These are phyloP conservation scores for Apamea sordens DNA, from an alignment of 2,888 invertebrate genomes.

Conservation along the genomic window DNA sequence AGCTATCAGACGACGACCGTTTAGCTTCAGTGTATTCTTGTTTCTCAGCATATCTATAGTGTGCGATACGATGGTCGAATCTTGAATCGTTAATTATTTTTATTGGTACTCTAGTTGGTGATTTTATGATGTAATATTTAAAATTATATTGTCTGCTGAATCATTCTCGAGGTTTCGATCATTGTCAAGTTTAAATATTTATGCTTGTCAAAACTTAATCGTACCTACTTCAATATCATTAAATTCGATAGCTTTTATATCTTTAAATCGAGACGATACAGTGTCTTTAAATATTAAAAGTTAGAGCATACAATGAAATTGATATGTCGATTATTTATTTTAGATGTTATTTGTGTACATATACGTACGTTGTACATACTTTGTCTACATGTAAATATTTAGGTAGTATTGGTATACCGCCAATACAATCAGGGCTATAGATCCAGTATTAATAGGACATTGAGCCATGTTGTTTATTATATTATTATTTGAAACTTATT, in stretches of 20 bases:
- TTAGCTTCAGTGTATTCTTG: conserved; percentile 54
- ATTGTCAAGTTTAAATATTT: conserved; percentile 56
- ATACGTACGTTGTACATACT: conserved; percentile 86
- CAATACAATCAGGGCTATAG: conserved; percentile 77
- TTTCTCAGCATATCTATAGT: conserved; percentile 51
- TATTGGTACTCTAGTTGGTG: conserved; percentile 38
- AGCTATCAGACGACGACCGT: conserved; percentile 86
- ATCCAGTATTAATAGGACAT: conserved; percentile 87
- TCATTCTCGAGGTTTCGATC: conserved; percentile 42
- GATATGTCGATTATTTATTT: conserved; percentile 89
- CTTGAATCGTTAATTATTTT: conserved; percentile 48
- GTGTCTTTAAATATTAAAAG: conserved; percentile 82
- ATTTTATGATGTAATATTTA: conserved; percentile 47
- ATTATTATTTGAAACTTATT: conserved; percentile 63
- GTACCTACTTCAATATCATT: conserved; percentile 71
- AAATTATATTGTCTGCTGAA: conserved; percentile 52
- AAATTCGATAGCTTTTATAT: conserved; percentile 71
- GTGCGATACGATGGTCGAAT: conserved; percentile 58
- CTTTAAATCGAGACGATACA: conserved; percentile 75
- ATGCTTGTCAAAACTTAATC: conserved; percentile 63
- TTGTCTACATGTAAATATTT: conserved; percentile 84
- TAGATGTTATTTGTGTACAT: conserved; percentile 85
- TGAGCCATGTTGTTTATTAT: conserved; percentile 77
- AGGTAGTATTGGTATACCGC: conserved; percentile 76
- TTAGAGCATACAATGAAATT: conserved; percentile 87